Percentiles rank a stretch among this genome's conserved stretches.
These are phyloP conservation scores for Chondrosia reniformis DNA, from an alignment of 37 sponge, comb jelly and placozoan species.

Conservation along the genomic window DNA sequence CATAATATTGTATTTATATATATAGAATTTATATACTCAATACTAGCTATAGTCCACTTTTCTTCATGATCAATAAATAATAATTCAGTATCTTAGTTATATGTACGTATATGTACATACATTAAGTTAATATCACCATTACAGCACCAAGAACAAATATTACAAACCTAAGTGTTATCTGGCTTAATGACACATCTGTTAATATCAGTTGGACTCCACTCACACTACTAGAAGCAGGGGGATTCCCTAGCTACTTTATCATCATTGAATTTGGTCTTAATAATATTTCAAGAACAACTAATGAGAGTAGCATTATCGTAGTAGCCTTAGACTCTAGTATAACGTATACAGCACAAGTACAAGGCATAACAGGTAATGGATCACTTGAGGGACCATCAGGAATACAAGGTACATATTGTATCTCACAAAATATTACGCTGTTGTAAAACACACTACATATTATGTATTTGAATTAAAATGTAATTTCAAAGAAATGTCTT, in stretches of 20 bases:
- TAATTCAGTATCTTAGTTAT: too few relatives aligned
- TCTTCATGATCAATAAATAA: too few relatives aligned
- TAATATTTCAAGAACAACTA: background rate
- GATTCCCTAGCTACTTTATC: background rate
- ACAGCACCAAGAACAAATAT: background rate
- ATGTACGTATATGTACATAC: too few relatives aligned
- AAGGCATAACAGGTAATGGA: background rate
- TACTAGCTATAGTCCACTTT: too few relatives aligned
- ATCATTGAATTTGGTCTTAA: background rate
- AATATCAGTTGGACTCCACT: conserved; percentile 2
- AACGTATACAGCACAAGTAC: background rate
- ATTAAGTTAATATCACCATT: too few relatives aligned
- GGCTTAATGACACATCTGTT: background rate
- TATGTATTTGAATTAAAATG: too few relatives aligned
- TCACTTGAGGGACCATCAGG: background rate
- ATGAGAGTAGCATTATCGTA: background rate
- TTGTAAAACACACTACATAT: background rate
- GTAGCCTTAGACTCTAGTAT: background rate
- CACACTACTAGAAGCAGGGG: background rate
- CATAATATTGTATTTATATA: too few relatives aligned
- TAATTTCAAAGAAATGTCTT: too few relatives aligned
- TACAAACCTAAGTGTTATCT: background rate
- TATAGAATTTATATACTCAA: too few relatives aligned
- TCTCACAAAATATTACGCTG: background rate
- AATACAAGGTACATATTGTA: background rate